phyloP scores from a whole-genome alignment of 2,113 vertebrate species.

The Perca fluviatilis region DNA sequence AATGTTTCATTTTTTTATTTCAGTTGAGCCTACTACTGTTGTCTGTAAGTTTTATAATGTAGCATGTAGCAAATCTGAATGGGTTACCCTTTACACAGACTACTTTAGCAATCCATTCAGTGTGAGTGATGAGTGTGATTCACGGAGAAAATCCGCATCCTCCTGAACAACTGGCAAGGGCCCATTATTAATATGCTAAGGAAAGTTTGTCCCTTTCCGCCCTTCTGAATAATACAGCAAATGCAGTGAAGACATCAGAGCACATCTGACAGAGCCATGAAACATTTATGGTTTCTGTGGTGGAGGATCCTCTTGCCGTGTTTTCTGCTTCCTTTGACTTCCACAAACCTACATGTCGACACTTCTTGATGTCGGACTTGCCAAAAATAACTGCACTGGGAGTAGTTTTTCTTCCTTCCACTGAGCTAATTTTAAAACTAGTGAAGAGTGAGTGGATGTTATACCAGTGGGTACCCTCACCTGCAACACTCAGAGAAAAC shows the following conservation, averaged over 20 bases:
- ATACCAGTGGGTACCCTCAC: slow-evolving; percentile 78
- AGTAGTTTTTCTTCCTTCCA: slow-evolving; percentile 40
- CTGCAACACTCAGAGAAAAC: slow-evolving; percentile 86
- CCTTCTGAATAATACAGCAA: slow-evolving; percentile 82
- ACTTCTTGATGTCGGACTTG: slow-evolving; percentile 46
- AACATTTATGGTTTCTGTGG: slow-evolving; percentile 78
- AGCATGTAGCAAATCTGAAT: slow-evolving; percentile 15
- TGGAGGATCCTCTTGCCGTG: slow-evolving; percentile 62
- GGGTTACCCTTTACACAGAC: slow-evolving; percentile 21
- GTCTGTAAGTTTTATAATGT: slow-evolving; percentile 1
- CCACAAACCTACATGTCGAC: slow-evolving; percentile 47
- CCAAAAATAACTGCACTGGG: slow-evolving; percentile 62
- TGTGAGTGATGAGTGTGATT: slow-evolving; percentile 37
- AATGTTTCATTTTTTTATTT: neutral
- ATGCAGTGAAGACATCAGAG: slow-evolving; percentile 79
- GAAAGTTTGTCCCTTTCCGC: slow-evolving; percentile 79
- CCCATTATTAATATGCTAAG: slow-evolving; percentile 75
- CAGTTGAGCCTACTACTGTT: neutral
- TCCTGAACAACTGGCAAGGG: slow-evolving; percentile 40
- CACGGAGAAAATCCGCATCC: slow-evolving; percentile 24
- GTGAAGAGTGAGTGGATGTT: slow-evolving; percentile 12
- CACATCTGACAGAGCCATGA: slow-evolving; percentile 79
- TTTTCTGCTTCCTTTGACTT: slow-evolving; percentile 65
- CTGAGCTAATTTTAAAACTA: slow-evolving; percentile 32
- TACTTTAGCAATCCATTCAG: slow-evolving; percentile 41